Evolutionary conservation across 2,888 invertebrate species (phyloP), one percentile per base, ranked within the genome.

Genomic region (Tenthredo amoena): DNA sequence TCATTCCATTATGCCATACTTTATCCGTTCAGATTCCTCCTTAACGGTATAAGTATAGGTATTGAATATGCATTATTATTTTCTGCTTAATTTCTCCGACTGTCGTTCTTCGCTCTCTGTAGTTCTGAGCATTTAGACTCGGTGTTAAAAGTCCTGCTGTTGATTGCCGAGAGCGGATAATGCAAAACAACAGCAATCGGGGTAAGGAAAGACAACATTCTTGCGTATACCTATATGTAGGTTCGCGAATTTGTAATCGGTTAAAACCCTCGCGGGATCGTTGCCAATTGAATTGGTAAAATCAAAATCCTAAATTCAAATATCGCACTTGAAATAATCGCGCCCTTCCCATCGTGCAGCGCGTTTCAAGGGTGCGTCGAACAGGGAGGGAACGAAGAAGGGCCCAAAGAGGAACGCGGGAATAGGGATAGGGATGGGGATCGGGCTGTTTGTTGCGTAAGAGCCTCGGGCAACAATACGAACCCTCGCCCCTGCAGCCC

Each of bases 281-380:
- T 31, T 47, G 34, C 83, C 83, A 47, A 83, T 65, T 71, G 83
- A 68, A 89, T 89, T 89, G 88, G 89, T 87, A 86, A 89, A 91
- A 89, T 89, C 88, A 89, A 89, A 90, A 90, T 90, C 90, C 89
- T 88, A 90, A 90, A 91, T 90, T 90, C 91, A 91, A 91, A 91
- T 89, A 90, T 90, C 88, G 88, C 89, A 90, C 90, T 91, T 87
- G 89, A 89, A 89, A 88, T 89, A 88, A 89, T 89, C 88, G 88
- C 88, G 86, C 26, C 82, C 79, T 34, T 37, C 72, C 55, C 81
- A 37, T 26, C 34, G 15, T 76, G 34, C 15, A 31, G 18, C 84
- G 68, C 62, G 43, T 18, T 83, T 65, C 68, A 83, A 71, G 71
- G 83, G 83, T 83, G 83, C 83, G 71, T 31, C 68, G 31, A 68